Evolutionary conservation across 2,888 invertebrate genomes (phyloP).

Genomic region (Panopea generosa): DNA sequence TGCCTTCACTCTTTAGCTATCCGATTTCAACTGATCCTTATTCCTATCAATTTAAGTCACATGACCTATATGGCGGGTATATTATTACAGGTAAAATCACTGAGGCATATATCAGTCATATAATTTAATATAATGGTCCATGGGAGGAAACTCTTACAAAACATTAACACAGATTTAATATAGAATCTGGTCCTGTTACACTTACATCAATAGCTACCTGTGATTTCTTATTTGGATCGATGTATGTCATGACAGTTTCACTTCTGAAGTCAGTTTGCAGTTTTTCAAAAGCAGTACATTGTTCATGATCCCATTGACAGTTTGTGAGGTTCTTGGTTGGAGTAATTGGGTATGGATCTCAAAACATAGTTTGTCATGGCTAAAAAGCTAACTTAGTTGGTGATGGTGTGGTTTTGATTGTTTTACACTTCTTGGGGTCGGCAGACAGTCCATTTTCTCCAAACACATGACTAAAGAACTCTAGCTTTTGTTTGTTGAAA

Average conservation of each 20-base stretch:
- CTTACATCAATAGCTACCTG: slow-evolving; percentile 15
- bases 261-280: slow-evolving; percentile 40
- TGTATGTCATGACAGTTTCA: slow-evolving; percentile 29
- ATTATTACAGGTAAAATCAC: no score
- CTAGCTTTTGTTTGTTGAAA: slow-evolving; percentile 7
- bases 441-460: slow-evolving; percentile 12
- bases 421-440: slow-evolving; percentile 8
- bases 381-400: background rate
- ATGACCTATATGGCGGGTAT: no score
- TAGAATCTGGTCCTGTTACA: no score
- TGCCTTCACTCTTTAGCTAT: no score
- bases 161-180: no score
- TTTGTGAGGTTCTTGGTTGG: slow-evolving; percentile 4
- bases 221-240: slow-evolving; percentile 35
- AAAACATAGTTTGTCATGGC: slow-evolving; percentile 33
- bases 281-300: slow-evolving; percentile 54
- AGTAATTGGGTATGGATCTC: slow-evolving; percentile 26
- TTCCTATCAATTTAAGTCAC: no score
- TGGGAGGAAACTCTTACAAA: no score
- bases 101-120: no score
- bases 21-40: no score
- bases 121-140: no score
- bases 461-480: slow-evolving; percentile 37
- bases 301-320: slow-evolving; percentile 20
- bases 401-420: background rate